Evolutionary conservation across 2,888 invertebrate genomes (phyloP), one percentile per base, ranked within the genome.

Genomic region (Leptura quadrifasciata): DNA sequence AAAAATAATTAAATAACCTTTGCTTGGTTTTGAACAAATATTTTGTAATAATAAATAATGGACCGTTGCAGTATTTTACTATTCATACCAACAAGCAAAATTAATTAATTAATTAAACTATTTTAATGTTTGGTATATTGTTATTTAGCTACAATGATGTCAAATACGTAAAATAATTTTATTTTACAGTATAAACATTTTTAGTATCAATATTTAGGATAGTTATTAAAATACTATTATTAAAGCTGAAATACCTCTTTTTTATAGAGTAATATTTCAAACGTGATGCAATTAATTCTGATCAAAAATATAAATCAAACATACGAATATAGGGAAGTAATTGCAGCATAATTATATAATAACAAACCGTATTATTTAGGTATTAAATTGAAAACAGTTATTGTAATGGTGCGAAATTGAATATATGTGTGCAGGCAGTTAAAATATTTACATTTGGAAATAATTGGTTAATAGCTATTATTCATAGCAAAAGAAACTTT

Each of bases 331-430:
- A 61, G 17, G 9, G 60, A 9, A 61, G 31, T 61, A 61, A 31
- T 31, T 61, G 60, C 60, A 61, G 27, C 58, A 15, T 61, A 31
- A 61, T 61, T 61, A 61, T 31, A 31, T 61, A 61, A 31, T 27
- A 61, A 58, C 58, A 58, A 24, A 58, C 12, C n/a, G 1, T 21
- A 24, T 24, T 58, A 27, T 58, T 58, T 58, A n/a, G 21, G 27
- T 15, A 58, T 6, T n/a, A 27, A 15, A 58, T 58, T 9, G 58
- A 58, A 58, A 24, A 58, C 47, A n/a, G n/a, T 47, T 47, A 5
- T n/a, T 47, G 5, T 47, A 39, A 39, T 15, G n/a, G 47, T 47
- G 47, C 5, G 47, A 47, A 47, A n/a, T 5, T 47, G 47, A 47
- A 24, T 21, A 57, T 21, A 21, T 57, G 15, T 58, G 27, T 58